Base-by-base conservation (phyloP, 2,113 vertebrate species). In the Tenebrosternarchus preto region DNA sequence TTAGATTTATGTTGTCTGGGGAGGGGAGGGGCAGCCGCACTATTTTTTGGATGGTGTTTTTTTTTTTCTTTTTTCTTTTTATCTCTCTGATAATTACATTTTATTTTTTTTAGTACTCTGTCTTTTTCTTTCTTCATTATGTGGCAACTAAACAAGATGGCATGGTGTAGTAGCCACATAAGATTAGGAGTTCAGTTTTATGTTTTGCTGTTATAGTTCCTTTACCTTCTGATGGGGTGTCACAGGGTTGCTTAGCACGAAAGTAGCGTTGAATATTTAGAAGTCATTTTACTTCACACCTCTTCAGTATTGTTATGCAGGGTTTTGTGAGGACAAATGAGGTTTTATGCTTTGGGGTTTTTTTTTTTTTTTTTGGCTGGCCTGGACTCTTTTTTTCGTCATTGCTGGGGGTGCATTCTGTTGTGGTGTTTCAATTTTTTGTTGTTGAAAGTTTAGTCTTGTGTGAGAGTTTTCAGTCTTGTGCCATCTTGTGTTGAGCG, bases 401-500 rank as follows among this genome's bases (percentile, higher is more conserved):
- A 68, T 22, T n/a, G 63, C 19, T 66, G 64, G 25, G 24, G 64
- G 0, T 39, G 19, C 19, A 22, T 39, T 22, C 17, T 67, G 29
- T 39, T 68, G 64, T 68, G 29, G 31, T 29, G 17, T 22, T 72
- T 16, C 12, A 2, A 29, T 53, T 71, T 61, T 22, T n/a, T 25
- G 19, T 24, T 46, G 61, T 16, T n/a, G 31, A 3, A 2, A 0
- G 4, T 25, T 60, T 80, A 57, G 36, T 43, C 11, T n/a, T 27
- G 31, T 50, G 36, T 31, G n/a, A 39, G 5, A 61, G 24, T 46
- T 59, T 66, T 66, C 20, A 39, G 22, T 72, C 19, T n/a, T 71
- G 63, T 72, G 19, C 77, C 76, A 46, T 67, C 76, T 82, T 36
- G 59, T 80, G 67, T 76, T 80, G 39, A 68, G 17, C 27, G 5